Conservation (phyloP, 2,888 invertebrate species). For the Deilephila porcellus region DNA sequence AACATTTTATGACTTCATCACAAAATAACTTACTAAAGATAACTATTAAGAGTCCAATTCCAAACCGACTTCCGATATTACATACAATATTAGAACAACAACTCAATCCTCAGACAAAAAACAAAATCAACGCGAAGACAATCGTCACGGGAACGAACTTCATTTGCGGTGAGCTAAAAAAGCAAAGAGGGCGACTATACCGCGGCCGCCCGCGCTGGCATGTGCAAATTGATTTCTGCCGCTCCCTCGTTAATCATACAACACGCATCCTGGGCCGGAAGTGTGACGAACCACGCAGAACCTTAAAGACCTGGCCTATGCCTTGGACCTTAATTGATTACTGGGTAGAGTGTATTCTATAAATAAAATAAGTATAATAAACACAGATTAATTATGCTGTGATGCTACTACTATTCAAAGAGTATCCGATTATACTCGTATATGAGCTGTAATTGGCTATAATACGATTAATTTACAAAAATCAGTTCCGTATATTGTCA, state of each 20-base stretch:
- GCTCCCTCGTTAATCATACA: conserved; percentile 37
- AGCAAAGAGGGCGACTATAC: not conserved
- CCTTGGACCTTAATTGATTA: not conserved
- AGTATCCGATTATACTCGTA: no score
- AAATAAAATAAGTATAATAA: not conserved
- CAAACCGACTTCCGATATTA: not conserved
- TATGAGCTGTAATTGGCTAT: no score
- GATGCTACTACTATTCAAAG: no score
- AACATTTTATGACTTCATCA: no score
- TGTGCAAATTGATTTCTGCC: conserved; percentile 41
- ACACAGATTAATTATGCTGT: no score
- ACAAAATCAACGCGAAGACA: not conserved
- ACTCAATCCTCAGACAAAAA: not conserved
- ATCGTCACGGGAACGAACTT: conserved; percentile 21
- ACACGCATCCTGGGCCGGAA: conserved; percentile 20
- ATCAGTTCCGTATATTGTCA: no score
- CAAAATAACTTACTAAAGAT: no score
- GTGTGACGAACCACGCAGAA: conserved; percentile 7
- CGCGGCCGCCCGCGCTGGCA: conserved; percentile 35
- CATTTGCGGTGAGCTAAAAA: conserved; percentile 14
- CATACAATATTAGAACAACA: not conserved
- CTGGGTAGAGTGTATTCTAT: not conserved
- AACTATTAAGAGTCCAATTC: no score
- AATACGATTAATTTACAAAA: no score
- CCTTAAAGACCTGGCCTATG: not conserved